phyloP scores from a whole-genome alignment of 2,888 invertebrate species.

The Noctua fimbriata region DNA sequence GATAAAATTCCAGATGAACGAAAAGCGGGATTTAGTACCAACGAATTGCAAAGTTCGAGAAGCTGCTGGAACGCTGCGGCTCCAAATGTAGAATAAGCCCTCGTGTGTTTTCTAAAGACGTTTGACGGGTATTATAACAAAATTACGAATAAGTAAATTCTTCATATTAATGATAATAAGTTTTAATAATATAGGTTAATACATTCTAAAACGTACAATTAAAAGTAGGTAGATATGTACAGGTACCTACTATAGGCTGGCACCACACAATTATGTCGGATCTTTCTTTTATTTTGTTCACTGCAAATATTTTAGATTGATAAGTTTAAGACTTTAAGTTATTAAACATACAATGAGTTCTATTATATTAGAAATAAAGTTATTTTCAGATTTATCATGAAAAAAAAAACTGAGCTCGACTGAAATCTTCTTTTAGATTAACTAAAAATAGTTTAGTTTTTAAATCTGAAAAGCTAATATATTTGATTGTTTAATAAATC shows the following conservation, averaged over 20 bases:
- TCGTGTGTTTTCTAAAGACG: constrained; percentile 59
- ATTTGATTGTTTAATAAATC: not conserved
- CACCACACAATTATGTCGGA: not conserved
- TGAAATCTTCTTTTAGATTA: not conserved
- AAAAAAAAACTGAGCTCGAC: not conserved
- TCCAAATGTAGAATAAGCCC: not conserved
- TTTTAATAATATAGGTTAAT: not conserved
- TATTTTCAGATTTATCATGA: not conserved
- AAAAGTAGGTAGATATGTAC: not conserved
- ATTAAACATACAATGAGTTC: not conserved
- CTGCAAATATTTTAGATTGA: not conserved
- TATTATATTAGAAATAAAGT: not conserved
- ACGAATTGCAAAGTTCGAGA: not conserved
- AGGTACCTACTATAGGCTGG: too few species aligned
- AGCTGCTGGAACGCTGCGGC: not conserved
- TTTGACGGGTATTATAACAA: constrained; percentile 56
- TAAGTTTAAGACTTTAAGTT: not conserved
- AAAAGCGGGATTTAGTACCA: not conserved
- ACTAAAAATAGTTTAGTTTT: not conserved
- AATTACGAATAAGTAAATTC: constrained; percentile 56
- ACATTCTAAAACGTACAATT: not conserved
- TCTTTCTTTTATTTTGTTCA: not conserved
- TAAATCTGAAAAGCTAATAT: not conserved
- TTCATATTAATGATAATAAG: constrained; percentile 53
- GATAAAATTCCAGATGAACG: not conserved